These are phyloP conservation scores for Trichogramma pretiosum DNA, from an alignment of 1,140 invertebrate genomes.

Conservation along the genomic window DNA sequence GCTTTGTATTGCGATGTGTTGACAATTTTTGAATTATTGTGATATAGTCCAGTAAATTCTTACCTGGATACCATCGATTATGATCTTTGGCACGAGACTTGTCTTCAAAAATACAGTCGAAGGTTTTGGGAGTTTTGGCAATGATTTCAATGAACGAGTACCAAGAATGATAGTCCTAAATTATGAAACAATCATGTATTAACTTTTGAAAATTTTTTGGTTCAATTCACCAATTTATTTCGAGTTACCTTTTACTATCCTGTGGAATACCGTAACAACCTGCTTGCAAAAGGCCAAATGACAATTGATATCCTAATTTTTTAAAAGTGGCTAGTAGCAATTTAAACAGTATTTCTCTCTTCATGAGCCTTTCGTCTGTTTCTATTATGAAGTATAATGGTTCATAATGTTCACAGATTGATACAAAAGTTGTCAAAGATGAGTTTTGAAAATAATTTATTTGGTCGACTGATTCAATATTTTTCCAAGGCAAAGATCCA, in stretches of 20 bases:
- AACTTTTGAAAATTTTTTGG: too few relatives aligned
- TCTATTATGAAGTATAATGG: constrained; percentile 79
- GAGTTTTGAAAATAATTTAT: constrained; percentile 87
- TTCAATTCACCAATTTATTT: too few relatives aligned
- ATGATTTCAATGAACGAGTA: too few relatives aligned
- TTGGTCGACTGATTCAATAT: constrained; percentile 81
- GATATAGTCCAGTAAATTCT: too few relatives aligned
- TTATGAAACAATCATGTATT: too few relatives aligned
- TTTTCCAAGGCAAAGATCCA: constrained; percentile 82
- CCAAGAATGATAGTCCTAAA: too few relatives aligned
- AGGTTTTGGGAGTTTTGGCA: too few relatives aligned
- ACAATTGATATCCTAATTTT: constrained; percentile 80
- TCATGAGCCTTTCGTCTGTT: constrained; percentile 80
- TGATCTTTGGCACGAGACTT: too few relatives aligned
- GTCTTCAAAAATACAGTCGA: too few relatives aligned
- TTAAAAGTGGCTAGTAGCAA: constrained; percentile 67
- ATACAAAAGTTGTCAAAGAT: constrained; percentile 69
- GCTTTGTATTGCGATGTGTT: too few relatives aligned
- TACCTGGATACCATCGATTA: too few relatives aligned
- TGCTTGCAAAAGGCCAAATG: constrained; percentile 77
- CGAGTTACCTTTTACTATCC: constrained; percentile 56
- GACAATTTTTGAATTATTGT: too few relatives aligned
- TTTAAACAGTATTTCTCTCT: constrained; percentile 74
- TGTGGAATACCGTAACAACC: constrained; percentile 81
- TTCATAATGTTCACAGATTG: constrained; percentile 78